A percentile compares a stretch with the other conserved stretches of the same genome.
These are phyloP conservation scores for Boulengeromyrus knoepffleri DNA, from an alignment of 2,113 vertebrate genomes.

Conservation along the genomic window DNA sequence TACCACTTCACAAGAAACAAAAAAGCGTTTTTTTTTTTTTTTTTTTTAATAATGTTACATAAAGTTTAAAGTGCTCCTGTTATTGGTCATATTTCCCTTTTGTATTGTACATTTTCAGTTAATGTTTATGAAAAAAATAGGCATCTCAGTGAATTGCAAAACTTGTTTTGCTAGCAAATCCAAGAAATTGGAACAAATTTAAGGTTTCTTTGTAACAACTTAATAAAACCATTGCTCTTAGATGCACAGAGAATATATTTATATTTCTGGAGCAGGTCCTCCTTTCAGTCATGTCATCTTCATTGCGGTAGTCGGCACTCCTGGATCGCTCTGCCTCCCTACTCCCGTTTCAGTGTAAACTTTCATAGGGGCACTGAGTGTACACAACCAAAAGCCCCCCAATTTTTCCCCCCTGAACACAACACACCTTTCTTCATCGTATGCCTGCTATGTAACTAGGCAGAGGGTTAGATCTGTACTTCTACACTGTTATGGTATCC, in stretches of 20 bases:
- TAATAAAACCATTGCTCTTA: not conserved
- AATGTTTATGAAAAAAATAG: not conserved
- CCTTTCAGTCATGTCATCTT: not conserved
- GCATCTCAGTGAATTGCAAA: not conserved
- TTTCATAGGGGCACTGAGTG: conserved; percentile 9
- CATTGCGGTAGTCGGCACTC: not conserved
- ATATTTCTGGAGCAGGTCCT: not conserved
- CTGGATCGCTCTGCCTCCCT: not conserved
- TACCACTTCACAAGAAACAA: not conserved
- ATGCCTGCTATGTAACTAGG: conserved; percentile 37
- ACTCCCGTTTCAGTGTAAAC: not conserved
- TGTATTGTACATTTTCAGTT: not conserved
- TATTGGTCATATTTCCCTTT: not conserved
- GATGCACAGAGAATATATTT: not conserved
- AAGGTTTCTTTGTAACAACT: not conserved
- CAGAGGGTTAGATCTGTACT: conserved; percentile 42
- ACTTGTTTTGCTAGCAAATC: not conserved
- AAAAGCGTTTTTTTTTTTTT: no score
- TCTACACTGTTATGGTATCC: conserved; percentile 57
- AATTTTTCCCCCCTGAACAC: conserved; percentile 25
- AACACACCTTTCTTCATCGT: conserved; percentile 23
- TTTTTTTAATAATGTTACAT: not conserved
- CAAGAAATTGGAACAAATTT: not conserved
- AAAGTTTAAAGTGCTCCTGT: not conserved
- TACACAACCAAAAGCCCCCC: conserved; percentile 1